Evolutionary conservation across 2,888 invertebrate species (phyloP).

Genomic region (Galeruca laticollis): DNA sequence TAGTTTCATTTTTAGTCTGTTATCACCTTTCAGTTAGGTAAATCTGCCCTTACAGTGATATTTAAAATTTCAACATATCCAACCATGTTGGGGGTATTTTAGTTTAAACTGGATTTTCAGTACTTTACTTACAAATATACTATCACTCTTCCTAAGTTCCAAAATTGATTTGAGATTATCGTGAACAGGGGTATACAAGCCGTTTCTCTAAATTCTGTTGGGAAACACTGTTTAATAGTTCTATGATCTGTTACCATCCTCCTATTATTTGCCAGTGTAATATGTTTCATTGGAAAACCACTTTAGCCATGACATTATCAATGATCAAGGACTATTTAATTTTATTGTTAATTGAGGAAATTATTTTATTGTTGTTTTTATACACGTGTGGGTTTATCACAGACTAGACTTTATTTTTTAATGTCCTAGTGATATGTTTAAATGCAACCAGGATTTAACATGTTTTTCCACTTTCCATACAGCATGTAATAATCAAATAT

Average conservation of each 20-base stretch:
- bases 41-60: too few relatives aligned
- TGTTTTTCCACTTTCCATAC: not conserved
- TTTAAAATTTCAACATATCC: too few relatives aligned
- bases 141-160: too few relatives aligned
- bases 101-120: too few relatives aligned
- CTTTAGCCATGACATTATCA: slow-evolving; percentile 14
- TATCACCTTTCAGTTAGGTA: too few relatives aligned
- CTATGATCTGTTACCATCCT: not conserved
- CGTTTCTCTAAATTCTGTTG: too few relatives aligned
- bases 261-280: not conserved
- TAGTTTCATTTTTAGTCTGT: too few relatives aligned
- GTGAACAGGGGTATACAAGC: too few relatives aligned
- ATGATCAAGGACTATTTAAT: slow-evolving; percentile 22
- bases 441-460: not conserved
- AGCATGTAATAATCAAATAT: too few relatives aligned
- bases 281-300: slow-evolving; percentile 9
- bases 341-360: slow-evolving; percentile 22
- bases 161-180: too few relatives aligned
- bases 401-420: not conserved
- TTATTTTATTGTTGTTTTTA: slow-evolving; percentile 13
- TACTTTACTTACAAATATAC: too few relatives aligned
- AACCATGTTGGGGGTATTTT: too few relatives aligned
- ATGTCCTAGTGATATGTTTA: not conserved
- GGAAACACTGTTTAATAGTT: not conserved
- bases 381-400: not conserved